Conservation (phyloP, 2,113 vertebrate genomes). For the Sylvicapra grimmia region DNA sequence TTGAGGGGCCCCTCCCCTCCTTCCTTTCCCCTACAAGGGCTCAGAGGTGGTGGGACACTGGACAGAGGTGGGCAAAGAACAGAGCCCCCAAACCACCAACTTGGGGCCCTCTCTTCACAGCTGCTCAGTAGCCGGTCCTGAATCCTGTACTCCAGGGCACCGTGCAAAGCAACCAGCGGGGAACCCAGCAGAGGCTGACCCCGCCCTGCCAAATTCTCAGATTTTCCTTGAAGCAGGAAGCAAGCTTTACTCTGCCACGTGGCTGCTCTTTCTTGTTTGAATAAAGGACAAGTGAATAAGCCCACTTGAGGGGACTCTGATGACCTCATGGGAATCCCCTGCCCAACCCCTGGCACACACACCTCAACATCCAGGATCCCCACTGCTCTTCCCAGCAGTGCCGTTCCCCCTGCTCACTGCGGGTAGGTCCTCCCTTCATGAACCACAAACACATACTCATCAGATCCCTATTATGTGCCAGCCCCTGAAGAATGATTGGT, state of each 20-base stretch:
- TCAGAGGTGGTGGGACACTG: background rate
- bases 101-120: background rate
- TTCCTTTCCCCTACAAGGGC: background rate
- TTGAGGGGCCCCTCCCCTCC: background rate
- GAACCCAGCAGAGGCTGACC: background rate
- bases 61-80: background rate
- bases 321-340: background rate
- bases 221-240: background rate
- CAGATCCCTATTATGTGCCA: background rate
- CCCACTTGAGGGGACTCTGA: background rate
- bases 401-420: fast-evolving
- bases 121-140: background rate
- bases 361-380: background rate
- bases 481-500: background rate
- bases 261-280: background rate
- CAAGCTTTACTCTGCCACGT: background rate
- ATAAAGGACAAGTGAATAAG: background rate
- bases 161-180: fast-evolving
- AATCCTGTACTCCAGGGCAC: background rate
- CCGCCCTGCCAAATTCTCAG: background rate
- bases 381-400: background rate
- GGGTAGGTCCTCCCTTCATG: background rate
- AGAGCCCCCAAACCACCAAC: no score
- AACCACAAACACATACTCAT: background rate
- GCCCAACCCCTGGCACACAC: no score